A percentile compares a stretch with the other conserved stretches of the same genome.
Evolutionary conservation across 1,140 invertebrate genomes (phyloP).

Genomic region (Zaprionus taronus): DNA sequence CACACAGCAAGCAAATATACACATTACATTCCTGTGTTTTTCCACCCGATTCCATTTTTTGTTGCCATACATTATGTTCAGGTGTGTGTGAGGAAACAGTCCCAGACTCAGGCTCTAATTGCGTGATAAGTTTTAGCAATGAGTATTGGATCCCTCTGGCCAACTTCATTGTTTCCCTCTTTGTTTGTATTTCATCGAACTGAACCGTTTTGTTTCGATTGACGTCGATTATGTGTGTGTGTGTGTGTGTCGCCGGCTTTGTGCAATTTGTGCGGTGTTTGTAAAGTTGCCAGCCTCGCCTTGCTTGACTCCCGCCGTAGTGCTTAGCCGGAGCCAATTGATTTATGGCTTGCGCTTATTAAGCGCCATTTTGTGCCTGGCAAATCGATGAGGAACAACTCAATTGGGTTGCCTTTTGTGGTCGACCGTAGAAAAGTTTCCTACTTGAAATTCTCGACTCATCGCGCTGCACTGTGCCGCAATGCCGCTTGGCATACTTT

Average conservation of each 20-base stretch:
- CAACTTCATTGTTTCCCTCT: background rate
- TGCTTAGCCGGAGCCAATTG: slow-evolving; percentile 49
- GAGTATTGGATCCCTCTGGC: slow-evolving; percentile 18
- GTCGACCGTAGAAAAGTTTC: slow-evolving; percentile 19
- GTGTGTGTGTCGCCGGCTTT: background rate
- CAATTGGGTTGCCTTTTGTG: slow-evolving; percentile 34
- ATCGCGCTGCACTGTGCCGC: slow-evolving; percentile 28
- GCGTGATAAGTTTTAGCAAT: slow-evolving; percentile 79
- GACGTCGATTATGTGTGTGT: slow-evolving; percentile 50
- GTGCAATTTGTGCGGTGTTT: slow-evolving; percentile 18
- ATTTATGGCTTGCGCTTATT: slow-evolving; percentile 70
- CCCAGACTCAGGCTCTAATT: slow-evolving; percentile 56
- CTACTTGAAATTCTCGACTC: slow-evolving; percentile 55
- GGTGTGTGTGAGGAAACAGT: slow-evolving; percentile 47
- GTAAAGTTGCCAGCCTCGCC: slow-evolving; percentile 33
- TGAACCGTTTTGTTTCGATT: slow-evolving; percentile 49
- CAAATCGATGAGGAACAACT: slow-evolving; percentile 27
- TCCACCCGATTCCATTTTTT: slow-evolving; percentile 11
- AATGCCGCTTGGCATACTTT: slow-evolving; percentile 55
- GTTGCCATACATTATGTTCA: slow-evolving; percentile 64
- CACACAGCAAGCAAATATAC: slow-evolving; percentile 40
- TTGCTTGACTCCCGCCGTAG: slow-evolving; percentile 13
- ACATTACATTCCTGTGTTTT: slow-evolving; percentile 20
- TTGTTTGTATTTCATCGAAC: slow-evolving; percentile 44
- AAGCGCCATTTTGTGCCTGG: slow-evolving; percentile 44